Percentiles rank a stretch among this genome's conserved stretches.
Evolutionary conservation across 1,140 invertebrate species (phyloP).

Genomic region (Brachionus koreanus): DNA sequence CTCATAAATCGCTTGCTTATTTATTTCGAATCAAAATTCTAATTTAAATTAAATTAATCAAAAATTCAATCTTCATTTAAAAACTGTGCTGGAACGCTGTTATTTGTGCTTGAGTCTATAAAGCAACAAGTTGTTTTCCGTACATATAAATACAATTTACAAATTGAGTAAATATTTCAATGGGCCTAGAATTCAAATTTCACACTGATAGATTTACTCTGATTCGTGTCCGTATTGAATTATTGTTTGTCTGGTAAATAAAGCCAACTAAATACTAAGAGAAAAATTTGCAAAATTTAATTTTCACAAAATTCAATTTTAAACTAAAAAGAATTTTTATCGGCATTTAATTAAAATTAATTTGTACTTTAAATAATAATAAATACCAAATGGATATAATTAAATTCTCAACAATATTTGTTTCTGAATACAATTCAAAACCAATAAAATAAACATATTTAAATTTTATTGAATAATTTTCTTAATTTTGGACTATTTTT

Average conservation of each 20-base stretch:
- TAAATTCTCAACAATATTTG: background rate
- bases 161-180: constrained; percentile 34
- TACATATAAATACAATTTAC: background rate
- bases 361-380: background rate
- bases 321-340: background rate
- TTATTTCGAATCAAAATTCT: background rate
- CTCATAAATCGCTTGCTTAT: background rate
- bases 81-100: background rate
- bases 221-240: background rate
- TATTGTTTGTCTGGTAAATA: constrained; percentile 21
- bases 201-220: constrained; percentile 16
- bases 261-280: background rate
- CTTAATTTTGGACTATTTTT: background rate
- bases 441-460: background rate
- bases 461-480: background rate
- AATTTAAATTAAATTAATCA: constrained; percentile 12
- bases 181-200: background rate
- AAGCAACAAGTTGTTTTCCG: background rate
- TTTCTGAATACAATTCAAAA: background rate
- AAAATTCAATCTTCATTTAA: background rate
- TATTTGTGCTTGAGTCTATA: constrained; percentile 23
- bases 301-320: background rate
- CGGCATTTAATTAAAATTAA: background rate
- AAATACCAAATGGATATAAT: background rate
- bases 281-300: background rate